These are phyloP conservation scores for Megaustenia siamemsis DNA, from an alignment of 2,888 invertebrate species.

Conservation along the genomic window DNA sequence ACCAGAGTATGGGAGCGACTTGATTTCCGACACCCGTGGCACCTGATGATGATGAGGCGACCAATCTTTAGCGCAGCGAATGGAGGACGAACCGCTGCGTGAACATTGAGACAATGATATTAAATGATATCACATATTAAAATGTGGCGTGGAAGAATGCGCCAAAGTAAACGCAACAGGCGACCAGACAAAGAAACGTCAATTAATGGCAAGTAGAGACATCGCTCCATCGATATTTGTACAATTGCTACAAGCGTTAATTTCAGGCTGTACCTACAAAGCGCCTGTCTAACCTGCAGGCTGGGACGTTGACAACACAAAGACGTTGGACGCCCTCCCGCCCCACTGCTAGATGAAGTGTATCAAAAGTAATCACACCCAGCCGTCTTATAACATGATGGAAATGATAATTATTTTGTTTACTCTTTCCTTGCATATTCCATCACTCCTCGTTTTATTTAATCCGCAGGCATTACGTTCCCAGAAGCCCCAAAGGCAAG, in stretches of 20 bases:
- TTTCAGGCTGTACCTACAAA: neutral
- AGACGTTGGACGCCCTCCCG: neutral
- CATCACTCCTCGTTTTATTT: neutral
- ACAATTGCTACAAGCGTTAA: neutral
- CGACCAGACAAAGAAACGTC: neutral
- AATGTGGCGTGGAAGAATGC: neutral
- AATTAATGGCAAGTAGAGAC: neutral
- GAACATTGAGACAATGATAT: too few species aligned
- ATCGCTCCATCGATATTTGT: neutral
- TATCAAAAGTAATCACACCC: neutral
- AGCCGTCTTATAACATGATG: neutral
- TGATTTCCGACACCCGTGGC: too few species aligned
- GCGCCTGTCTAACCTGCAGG: neutral
- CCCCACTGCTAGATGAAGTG: neutral
- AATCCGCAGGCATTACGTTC: neutral
- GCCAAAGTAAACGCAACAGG: neutral
- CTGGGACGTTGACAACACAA: neutral
- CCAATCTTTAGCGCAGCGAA: too few species aligned
- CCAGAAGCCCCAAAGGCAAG: neutral
- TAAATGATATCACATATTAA: neutral
- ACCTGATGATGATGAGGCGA: too few species aligned
- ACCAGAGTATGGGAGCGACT: too few species aligned
- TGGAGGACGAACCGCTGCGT: too few species aligned
- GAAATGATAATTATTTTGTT: conserved; percentile 29
- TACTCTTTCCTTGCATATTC: neutral